A percentile compares a stretch with the other conserved stretches of the same genome.
These are phyloP conservation scores for Protonemura montana DNA, from an alignment of 2,888 invertebrate genomes.

Conservation along the genomic window DNA sequence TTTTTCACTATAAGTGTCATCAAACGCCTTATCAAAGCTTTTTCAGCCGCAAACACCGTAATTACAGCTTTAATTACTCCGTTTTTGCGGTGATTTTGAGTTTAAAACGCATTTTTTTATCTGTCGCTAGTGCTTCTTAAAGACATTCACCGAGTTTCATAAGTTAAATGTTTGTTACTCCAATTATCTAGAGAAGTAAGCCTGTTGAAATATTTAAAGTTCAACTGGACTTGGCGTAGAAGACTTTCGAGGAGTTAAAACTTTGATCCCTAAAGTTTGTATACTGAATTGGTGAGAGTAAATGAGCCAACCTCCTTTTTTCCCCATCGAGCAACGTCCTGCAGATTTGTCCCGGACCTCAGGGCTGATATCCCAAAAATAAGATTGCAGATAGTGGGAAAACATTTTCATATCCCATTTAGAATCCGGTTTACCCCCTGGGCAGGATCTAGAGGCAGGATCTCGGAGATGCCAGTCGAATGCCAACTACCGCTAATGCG, in stretches of 20 bases:
- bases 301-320: neutral
- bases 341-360: neutral
- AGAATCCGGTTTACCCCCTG: neutral
- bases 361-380: neutral
- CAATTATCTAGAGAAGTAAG: neutral
- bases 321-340: neutral
- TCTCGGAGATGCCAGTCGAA: neutral
- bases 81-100: too few species aligned
- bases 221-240: neutral
- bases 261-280: neutral
- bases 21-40: too few species aligned
- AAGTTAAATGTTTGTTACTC: neutral
- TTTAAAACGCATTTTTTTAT: too few species aligned
- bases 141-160: too few species aligned
- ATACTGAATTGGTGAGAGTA: neutral
- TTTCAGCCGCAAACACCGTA: too few species aligned
- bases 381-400: neutral
- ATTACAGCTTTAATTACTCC: too few species aligned
- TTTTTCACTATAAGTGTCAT: too few species aligned
- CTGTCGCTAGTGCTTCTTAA: too few species aligned
- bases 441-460: neutral
- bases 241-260: neutral
- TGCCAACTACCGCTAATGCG: neutral
- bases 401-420: slow-evolving; percentile 2
- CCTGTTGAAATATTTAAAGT: neutral